Evolutionary conservation across 2,113 vertebrate genomes (phyloP).

Genomic region (Butastur rufipennis): DNA sequence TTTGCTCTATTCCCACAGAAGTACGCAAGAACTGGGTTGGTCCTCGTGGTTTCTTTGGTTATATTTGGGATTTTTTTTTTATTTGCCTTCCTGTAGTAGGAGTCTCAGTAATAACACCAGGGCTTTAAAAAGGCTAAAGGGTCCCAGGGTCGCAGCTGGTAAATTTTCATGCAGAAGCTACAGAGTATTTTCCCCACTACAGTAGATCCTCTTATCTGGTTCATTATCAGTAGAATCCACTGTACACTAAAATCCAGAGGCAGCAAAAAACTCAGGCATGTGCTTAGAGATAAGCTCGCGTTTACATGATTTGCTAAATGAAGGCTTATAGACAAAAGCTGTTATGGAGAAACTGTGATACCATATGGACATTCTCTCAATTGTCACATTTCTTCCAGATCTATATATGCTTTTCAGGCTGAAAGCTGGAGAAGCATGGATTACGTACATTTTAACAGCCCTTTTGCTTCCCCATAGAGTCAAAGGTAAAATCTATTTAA

Average conservation of each 20-base stretch:
- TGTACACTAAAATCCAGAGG: background rate
- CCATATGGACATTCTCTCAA: background rate
- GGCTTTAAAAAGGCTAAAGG: conserved; percentile 1
- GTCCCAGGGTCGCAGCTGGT: background rate
- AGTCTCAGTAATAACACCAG: background rate
- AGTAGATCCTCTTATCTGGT: conserved; percentile 33
- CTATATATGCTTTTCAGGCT: background rate
- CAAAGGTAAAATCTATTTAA: background rate
- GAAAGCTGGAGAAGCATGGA: background rate
- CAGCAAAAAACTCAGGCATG: background rate
- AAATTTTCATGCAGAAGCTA: background rate
- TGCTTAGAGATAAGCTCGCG: background rate
- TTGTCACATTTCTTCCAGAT: background rate
- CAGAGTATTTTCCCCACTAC: background rate
- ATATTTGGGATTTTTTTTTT: background rate
- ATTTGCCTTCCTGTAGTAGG: background rate
- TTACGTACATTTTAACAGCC: background rate
- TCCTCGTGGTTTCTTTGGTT: background rate
- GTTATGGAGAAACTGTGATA: background rate
- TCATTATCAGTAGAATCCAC: conserved; percentile 8
- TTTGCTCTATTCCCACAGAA: background rate
- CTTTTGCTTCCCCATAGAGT: background rate
- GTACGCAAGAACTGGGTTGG: background rate
- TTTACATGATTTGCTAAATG: conserved; percentile 22
- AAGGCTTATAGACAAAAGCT: background rate